Conservation (phyloP, 64 coral and sea anemone species). For the Montipora efflorescens region DNA sequence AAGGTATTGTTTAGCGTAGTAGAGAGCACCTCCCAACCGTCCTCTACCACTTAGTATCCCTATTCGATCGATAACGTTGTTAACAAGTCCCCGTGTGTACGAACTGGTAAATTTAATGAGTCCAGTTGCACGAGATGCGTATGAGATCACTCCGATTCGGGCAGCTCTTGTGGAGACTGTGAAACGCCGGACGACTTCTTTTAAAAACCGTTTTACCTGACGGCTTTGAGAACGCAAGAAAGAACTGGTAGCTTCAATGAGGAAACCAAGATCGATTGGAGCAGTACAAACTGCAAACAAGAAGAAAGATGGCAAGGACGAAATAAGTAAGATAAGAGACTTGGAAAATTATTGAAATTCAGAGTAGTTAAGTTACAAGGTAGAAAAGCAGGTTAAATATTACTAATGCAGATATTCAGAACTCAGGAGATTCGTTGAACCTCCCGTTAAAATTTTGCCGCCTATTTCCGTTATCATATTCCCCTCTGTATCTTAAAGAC, state of each 20-base stretch:
- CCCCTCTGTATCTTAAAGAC: too few species aligned
- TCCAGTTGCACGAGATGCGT: neutral
- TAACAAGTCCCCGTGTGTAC: neutral
- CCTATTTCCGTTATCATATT: too few species aligned
- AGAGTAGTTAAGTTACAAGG: too few species aligned
- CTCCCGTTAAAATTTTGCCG: too few species aligned
- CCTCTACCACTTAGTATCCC: conserved; percentile 10
- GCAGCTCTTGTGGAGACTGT: neutral
- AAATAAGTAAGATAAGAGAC: too few species aligned
- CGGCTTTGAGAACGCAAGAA: neutral
- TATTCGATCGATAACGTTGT: conserved; percentile 2
- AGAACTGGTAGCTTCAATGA: conserved; percentile 10
- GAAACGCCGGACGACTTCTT: conserved; percentile 42
- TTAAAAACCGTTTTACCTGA: conserved; percentile 13
- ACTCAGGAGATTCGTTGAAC: too few species aligned
- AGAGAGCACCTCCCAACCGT: neutral
- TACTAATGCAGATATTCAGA: too few species aligned
- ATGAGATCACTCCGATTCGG: neutral
- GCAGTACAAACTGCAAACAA: conserved; percentile 10
- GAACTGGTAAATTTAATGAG: neutral
- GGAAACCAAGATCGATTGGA: conserved; percentile 36
- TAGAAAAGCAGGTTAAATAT: too few species aligned
- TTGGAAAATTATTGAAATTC: too few species aligned
- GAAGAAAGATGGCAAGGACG: neutral
- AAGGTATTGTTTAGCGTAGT: conserved; percentile 31